These are phyloP conservation scores for Drosophila vallismaia DNA, from an alignment of 2,888 invertebrate genomes.

Conservation along the genomic window DNA sequence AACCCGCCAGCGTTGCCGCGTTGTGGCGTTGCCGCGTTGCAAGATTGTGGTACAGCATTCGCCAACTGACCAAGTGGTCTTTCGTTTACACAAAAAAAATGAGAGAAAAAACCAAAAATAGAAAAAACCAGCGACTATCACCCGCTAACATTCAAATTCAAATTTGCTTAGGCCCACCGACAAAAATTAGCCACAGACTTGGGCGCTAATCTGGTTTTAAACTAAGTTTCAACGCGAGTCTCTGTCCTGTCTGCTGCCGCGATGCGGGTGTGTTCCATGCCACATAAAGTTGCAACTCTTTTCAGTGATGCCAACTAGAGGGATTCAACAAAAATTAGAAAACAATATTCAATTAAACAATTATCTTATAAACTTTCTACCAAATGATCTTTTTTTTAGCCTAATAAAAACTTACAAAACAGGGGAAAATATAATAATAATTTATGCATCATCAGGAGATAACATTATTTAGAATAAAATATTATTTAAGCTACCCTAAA, in stretches of 20 bases:
- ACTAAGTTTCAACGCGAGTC: slow-evolving; percentile 73
- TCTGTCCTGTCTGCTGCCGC: slow-evolving; percentile 51
- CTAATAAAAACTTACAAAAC: too few relatives aligned
- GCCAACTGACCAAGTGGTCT: slow-evolving; percentile 77
- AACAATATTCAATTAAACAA: too few relatives aligned
- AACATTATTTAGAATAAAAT: too few relatives aligned
- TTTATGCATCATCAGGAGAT: too few relatives aligned
- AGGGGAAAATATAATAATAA: too few relatives aligned
- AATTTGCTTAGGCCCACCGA: slow-evolving; percentile 69
- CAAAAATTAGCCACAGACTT: slow-evolving; percentile 78
- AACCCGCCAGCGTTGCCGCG: slow-evolving; percentile 48
- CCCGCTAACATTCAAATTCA: slow-evolving; percentile 81
- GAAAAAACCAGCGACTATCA: slow-evolving; percentile 67
- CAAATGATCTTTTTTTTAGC: too few relatives aligned
- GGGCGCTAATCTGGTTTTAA: slow-evolving; percentile 81
- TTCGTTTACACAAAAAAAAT: slow-evolving; percentile 20
- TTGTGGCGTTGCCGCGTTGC: slow-evolving; percentile 18
- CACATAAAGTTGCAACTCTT: slow-evolving; percentile 30
- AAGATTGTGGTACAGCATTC: slow-evolving; percentile 65
- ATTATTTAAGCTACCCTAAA: too few relatives aligned
- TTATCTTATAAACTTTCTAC: too few relatives aligned
- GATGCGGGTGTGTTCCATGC: slow-evolving; percentile 78
- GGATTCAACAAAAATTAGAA: not conserved
- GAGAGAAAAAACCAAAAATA: slow-evolving; percentile 24
- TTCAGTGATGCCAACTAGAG: not conserved